phyloP scores from a whole-genome alignment of 1,140 invertebrate species.

The Zaprionus africanus region DNA sequence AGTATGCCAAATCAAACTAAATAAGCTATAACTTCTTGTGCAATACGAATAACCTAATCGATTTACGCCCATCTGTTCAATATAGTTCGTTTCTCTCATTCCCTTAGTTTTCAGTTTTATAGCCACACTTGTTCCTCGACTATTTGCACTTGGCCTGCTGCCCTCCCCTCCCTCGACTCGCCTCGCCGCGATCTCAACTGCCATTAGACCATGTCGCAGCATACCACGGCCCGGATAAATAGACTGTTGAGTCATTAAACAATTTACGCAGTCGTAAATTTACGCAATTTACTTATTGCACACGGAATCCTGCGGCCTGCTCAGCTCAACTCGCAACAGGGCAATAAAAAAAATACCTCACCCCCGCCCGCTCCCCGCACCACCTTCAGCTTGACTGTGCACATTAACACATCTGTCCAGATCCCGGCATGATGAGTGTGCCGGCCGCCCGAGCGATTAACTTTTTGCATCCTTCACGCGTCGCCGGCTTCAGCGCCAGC shows the following conservation, averaged over 20 bases:
- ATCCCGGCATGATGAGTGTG: constrained; percentile 55
- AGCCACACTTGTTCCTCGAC: constrained; percentile 11
- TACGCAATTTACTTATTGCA: constrained; percentile 82
- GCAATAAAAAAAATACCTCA: constrained; percentile 79
- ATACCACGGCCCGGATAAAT: constrained; percentile 65
- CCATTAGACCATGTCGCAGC: constrained; percentile 72
- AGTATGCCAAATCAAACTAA: neutral
- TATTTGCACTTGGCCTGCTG: constrained; percentile 15
- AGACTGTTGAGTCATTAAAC: constrained; percentile 83
- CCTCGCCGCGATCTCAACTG: constrained; percentile 43
- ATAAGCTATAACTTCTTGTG: neutral
- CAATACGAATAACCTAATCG: neutral
- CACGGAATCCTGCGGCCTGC: constrained; percentile 22
- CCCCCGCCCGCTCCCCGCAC: neutral
- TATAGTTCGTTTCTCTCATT: neutral
- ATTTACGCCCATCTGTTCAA: neutral
- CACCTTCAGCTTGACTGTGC: constrained; percentile 13
- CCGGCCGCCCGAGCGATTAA: constrained; percentile 79
- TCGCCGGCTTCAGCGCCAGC: constrained; percentile 27
- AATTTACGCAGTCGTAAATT: constrained; percentile 84
- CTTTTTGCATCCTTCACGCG: constrained; percentile 81
- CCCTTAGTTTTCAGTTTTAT: neutral
- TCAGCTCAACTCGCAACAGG: constrained; percentile 36
- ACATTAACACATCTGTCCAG: constrained; percentile 83
- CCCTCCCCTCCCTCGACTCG: constrained; percentile 34